Evolutionary conservation across 1,140 invertebrate species (phyloP).

Genomic region (Magallana ariakensis): DNA sequence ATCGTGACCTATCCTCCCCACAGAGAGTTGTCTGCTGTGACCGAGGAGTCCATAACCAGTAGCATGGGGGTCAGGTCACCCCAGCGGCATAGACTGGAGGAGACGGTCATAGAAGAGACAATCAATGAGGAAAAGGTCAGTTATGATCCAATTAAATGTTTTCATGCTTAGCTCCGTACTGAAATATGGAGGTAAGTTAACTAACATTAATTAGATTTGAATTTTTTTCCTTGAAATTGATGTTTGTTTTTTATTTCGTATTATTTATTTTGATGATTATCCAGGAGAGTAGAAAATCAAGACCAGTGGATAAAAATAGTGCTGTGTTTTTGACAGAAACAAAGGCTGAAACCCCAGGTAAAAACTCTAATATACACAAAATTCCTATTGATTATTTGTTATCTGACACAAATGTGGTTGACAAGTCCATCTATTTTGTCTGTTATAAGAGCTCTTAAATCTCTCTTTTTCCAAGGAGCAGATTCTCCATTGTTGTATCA

Average conservation of each 20-base stretch:
- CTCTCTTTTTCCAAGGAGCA: not conserved
- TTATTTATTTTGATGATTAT: too few species aligned
- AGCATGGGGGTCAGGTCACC: constrained; percentile 1
- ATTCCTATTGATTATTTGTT: not conserved
- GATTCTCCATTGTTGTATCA: constrained; percentile 15
- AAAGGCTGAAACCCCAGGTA: constrained; percentile 19
- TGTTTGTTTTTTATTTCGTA: too few species aligned
- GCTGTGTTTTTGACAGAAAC: constrained; percentile 21
- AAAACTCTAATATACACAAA: not conserved
- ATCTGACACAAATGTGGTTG: not conserved
- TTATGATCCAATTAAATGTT: not conserved
- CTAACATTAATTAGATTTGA: too few species aligned
- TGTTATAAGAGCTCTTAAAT: not conserved
- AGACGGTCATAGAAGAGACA: not conserved
- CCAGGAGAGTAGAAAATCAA: not conserved
- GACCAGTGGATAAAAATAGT: constrained; percentile 1
- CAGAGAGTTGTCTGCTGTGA: constrained; percentile 30
- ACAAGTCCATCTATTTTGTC: not conserved
- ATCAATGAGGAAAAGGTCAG: not conserved
- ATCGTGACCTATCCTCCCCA: constrained; percentile 14
- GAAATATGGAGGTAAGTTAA: too few species aligned
- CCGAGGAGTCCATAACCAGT: constrained; percentile 24
- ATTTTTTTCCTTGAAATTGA: too few species aligned
- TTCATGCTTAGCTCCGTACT: too few species aligned
- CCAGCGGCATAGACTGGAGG: not conserved